A percentile compares a stretch with the other conserved stretches of the same genome.
Conservation (phyloP, 2,888 invertebrate species). For the Agrochola lychnidis region DNA sequence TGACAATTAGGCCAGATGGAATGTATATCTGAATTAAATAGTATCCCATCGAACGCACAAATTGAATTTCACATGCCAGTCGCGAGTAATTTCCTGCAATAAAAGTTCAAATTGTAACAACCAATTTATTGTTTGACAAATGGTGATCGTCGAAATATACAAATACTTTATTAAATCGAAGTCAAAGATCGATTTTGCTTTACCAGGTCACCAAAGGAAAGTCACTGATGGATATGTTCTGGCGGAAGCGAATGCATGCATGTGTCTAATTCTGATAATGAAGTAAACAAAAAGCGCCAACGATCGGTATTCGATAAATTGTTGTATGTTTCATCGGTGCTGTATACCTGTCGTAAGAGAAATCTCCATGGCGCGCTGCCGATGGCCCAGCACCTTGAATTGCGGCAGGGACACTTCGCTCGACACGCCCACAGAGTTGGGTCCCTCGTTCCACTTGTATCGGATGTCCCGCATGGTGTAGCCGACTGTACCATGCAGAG, state of each 20-base stretch:
- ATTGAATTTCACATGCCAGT: slow-evolving; percentile 98
- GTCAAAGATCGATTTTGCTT: slow-evolving; percentile 50
- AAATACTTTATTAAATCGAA: slow-evolving; percentile 37
- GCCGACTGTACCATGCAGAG: slow-evolving; percentile 95
- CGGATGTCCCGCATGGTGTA: slow-evolving; percentile 99
- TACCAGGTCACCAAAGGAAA: slow-evolving; percentile 57
- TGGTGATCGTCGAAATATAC: slow-evolving; percentile 20
- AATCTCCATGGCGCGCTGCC: slow-evolving; percentile 98
- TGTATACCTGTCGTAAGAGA: slow-evolving; percentile 97
- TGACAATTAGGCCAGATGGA: slow-evolving; percentile 98
- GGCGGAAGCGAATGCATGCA: slow-evolving; percentile 73
- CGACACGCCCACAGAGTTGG: slow-evolving; percentile 97
- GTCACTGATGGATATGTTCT: slow-evolving; percentile 46
- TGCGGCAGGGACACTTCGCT: slow-evolving; percentile 98
- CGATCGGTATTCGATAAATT: slow-evolving; percentile 48
- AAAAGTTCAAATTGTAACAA: slow-evolving; percentile 46
- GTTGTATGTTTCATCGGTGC: slow-evolving; percentile 74
- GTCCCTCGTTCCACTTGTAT: slow-evolving; percentile 99
- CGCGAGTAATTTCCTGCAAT: slow-evolving; percentile 97
- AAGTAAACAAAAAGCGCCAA: slow-evolving; percentile 56
- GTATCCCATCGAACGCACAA: slow-evolving; percentile 99
- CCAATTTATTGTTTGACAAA: slow-evolving; percentile 4
- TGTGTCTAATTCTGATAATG: slow-evolving; percentile 47
- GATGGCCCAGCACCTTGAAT: slow-evolving; percentile 98
- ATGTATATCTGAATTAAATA: slow-evolving; percentile 99